Evolutionary conservation across 37 sponge, comb jelly and placozoan genomes (phyloP).

Genomic region (Beroe ovata): DNA sequence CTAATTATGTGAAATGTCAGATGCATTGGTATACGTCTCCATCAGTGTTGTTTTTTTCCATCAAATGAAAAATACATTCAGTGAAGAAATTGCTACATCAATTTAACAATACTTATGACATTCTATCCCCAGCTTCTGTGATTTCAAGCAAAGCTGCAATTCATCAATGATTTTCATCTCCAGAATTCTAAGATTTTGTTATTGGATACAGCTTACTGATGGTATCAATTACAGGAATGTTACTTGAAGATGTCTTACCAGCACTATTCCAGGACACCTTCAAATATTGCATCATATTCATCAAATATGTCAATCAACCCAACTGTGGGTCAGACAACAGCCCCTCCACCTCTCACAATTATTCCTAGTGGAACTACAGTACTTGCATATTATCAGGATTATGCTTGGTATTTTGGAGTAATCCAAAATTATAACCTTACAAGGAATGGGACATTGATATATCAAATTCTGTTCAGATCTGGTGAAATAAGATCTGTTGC

Average conservation of each 20-base stretch:
- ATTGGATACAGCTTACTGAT: too few species aligned
- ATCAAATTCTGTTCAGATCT: slow-evolving; percentile 38
- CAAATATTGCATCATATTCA: slow-evolving; percentile 24
- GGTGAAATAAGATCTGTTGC: slow-evolving; percentile 40
- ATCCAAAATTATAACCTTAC: slow-evolving; percentile 45
- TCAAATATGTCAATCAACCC: slow-evolving; percentile 7
- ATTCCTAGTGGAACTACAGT: slow-evolving; percentile 57
- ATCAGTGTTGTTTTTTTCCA: too few species aligned
- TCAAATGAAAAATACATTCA: too few species aligned
- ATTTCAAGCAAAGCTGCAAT: too few species aligned
- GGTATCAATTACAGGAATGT: slow-evolving; percentile 24
- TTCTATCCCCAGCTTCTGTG: too few species aligned
- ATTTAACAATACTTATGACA: too few species aligned
- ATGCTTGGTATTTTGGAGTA: slow-evolving; percentile 64
- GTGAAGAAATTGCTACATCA: too few species aligned
- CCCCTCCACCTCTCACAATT: slow-evolving; percentile 31
- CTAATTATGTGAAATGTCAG: too few species aligned
- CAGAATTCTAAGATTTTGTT: too few species aligned
- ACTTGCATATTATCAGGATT: slow-evolving; percentile 57
- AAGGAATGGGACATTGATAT: slow-evolving; percentile 9
- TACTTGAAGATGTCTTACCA: slow-evolving; percentile 23
- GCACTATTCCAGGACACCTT: slow-evolving; percentile 36
- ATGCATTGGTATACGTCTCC: too few species aligned
- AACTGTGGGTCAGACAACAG: slow-evolving; percentile 12
- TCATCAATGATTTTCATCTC: too few species aligned